Conservation (phyloP, 2,113 vertebrate species). For the Hippocampus comes region DNA sequence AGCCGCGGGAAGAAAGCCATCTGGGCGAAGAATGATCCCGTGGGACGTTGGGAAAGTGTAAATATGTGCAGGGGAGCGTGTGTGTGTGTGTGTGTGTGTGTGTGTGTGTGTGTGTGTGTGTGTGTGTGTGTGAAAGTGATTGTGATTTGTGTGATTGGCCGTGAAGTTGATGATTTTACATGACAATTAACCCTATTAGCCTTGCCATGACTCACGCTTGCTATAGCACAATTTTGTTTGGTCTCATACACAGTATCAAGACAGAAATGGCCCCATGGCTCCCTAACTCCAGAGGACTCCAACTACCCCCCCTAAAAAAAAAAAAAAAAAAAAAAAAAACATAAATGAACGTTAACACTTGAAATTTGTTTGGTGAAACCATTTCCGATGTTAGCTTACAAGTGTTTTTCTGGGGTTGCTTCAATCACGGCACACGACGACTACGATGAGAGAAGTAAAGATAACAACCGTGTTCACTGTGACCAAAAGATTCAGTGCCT, state of each 20-base stretch:
- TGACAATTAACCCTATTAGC: slow-evolving; percentile 99
- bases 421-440: not conserved
- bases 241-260: not conserved
- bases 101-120: slow-evolving; percentile 11
- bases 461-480: too few relatives aligned
- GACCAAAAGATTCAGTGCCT: too few relatives aligned
- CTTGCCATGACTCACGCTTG: slow-evolving; percentile 29
- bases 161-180: slow-evolving; percentile 86
- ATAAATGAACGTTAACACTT: not conserved
- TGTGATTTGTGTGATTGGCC: slow-evolving; percentile 64
- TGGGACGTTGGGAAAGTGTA: slow-evolving; percentile 65
- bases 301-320: not conserved
- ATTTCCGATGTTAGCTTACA: not conserved
- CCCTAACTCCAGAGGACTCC: not conserved
- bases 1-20: slow-evolving; percentile 89
- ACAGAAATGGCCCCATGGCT: too few relatives aligned
- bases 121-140: slow-evolving; percentile 10
- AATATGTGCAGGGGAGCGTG: slow-evolving; percentile 31
- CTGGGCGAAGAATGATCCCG: slow-evolving; percentile 85
- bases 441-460: too few relatives aligned
- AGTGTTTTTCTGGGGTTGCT: not conserved
- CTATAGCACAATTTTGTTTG: not conserved
- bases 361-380: not conserved
- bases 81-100: slow-evolving; percentile 4
- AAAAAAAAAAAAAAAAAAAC: not conserved